Conservation (phyloP, 2,888 invertebrate species). For the Sinopyrophorus schimmeli region DNA sequence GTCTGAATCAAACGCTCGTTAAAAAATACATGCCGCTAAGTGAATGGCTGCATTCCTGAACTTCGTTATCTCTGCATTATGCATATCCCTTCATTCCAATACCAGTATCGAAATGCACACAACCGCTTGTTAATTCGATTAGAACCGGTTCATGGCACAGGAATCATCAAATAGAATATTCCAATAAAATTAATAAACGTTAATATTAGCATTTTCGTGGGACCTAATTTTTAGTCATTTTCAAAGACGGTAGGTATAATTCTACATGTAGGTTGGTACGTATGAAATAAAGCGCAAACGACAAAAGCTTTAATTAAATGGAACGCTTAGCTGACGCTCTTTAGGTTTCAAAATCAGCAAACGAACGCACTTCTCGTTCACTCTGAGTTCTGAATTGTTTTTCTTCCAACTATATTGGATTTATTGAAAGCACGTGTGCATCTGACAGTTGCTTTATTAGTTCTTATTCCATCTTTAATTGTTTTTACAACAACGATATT, state of each 20-base stretch:
- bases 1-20: background rate
- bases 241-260: too few species aligned
- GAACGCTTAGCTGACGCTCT: constrained; percentile 25
- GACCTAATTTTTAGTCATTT: too few species aligned
- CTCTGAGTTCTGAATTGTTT: constrained; percentile 21
- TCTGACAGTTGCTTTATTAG: constrained; percentile 24
- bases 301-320: constrained; percentile 30
- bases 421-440: constrained; percentile 25
- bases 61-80: constrained; percentile 34
- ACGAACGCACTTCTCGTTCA: constrained; percentile 16
- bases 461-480: constrained; percentile 25
- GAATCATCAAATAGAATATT: too few species aligned
- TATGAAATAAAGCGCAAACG: too few species aligned
- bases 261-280: too few species aligned
- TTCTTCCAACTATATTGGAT: constrained; percentile 27
- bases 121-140: constrained; percentile 29
- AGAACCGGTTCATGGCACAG: constrained; percentile 6
- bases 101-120: constrained; percentile 19
- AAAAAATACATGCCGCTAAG: constrained; percentile 18
- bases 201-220: constrained; percentile 1
- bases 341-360: constrained; percentile 24
- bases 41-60: constrained; percentile 29
- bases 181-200: constrained; percentile 2
- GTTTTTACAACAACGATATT: constrained; percentile 6
- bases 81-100: constrained; percentile 21